Base-by-base conservation (phyloP, 1,140 invertebrate genomes). In the Zaprionus capensis region DNA sequence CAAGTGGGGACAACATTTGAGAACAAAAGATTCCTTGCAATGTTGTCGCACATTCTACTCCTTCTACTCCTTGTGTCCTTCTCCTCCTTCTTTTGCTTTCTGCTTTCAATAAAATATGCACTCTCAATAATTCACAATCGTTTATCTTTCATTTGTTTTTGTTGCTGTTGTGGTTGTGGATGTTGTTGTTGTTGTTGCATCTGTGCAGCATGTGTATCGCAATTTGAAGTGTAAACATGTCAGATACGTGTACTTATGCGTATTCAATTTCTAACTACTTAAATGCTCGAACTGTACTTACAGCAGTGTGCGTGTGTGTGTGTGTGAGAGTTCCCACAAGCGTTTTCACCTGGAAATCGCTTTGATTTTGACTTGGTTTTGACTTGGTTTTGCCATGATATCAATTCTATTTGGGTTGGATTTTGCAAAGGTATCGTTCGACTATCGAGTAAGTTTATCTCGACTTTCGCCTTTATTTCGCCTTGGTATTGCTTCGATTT, bases 1-100 rank as follows among this genome's bases (percentile, higher is more conserved):
- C 84, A 88, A 88, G 88, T 82, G 84, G 81, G 84, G 84, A 87
- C 84, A 88, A 90, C 84, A 88, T 84, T 84, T 78, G 81, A 90
- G 84, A 88, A 88, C 84, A 88, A 88, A 88, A 88, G 84, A 88
- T 87, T 87, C 84, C 67, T 75, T 74, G 88, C 64, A 68, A 79
- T 87, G 83, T 87, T 88, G 83, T 76, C 83, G 58, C 78, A 71
- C 63, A 51, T 46, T 58, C 15, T 55, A 11, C 3, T 53, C 9
- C 5, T 49, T 46, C 9, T 41, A 9, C 46, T 56, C 26, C 24
- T 24, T 28, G 9, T 51, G 0, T n/a, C 7, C 11, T 22, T 66
- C 5, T 15, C 66, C 4, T 53, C 2, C 22, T 44, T 58, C 46
- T 38, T 71, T 61, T 66, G 17, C 46, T 46, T 61, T 74, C 49